Percentiles rank a stretch among this genome's conserved stretches.
phyloP scores from a whole-genome alignment of 35 echinoderm and acorn worm genomes.

The Diadema setosum region DNA sequence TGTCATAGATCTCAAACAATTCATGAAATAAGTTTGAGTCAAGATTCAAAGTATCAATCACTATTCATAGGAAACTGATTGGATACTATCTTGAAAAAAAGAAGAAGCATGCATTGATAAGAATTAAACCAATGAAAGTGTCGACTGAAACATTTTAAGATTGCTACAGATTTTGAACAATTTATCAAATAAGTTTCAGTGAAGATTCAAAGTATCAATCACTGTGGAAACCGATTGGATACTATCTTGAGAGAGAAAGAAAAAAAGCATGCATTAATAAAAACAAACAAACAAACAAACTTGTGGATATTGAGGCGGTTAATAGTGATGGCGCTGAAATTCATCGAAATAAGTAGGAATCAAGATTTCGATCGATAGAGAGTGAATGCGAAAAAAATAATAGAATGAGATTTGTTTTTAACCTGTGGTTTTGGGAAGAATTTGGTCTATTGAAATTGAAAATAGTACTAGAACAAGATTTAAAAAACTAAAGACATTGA shows the following conservation, averaged over 20 bases:
- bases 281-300: no score
- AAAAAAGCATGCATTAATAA: no score
- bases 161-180: neutral
- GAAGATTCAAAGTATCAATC: slow-evolving; percentile 3
- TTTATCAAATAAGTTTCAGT: neutral
- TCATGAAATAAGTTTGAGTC: neutral
- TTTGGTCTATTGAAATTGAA: no score
- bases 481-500: no score
- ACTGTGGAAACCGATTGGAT: neutral
- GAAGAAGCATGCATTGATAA: neutral
- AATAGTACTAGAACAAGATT: no score
- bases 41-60: slow-evolving; percentile 7
- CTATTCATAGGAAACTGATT: neutral
- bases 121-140: neutral
- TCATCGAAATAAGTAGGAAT: no score
- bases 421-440: no score
- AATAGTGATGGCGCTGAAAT: no score
- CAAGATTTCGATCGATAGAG: no score
- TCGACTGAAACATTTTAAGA: neutral
- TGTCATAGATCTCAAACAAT: neutral
- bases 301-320: no score
- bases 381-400: no score
- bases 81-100: neutral
- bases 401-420: no score
- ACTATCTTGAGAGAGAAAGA: neutral